phyloP scores from a whole-genome alignment of 2,113 vertebrate genomes.

The Machaerirhynchus nigripectus region DNA sequence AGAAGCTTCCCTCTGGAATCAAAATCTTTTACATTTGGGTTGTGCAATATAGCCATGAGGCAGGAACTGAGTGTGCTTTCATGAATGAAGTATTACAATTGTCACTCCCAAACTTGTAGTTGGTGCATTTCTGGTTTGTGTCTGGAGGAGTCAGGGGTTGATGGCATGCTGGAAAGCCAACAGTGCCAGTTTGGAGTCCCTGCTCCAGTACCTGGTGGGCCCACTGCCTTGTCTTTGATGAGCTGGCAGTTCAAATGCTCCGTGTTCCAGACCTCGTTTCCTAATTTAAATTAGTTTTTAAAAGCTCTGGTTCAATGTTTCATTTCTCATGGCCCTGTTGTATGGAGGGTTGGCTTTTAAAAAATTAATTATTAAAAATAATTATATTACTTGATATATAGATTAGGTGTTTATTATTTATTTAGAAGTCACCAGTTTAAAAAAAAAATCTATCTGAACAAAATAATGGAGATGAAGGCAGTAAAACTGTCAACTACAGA shows the following conservation, averaged over 20 bases:
- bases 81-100: neutral
- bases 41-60: neutral
- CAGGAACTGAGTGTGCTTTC: neutral
- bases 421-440: neutral
- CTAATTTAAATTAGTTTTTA: neutral
- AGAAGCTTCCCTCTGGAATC: neutral
- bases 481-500: neutral
- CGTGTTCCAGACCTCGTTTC: neutral
- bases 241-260: neutral
- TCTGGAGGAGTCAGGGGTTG: slow-evolving; percentile 21
- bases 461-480: neutral
- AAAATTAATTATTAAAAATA: neutral
- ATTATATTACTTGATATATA: neutral
- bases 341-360: neutral
- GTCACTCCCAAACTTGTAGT: neutral
- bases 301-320: neutral
- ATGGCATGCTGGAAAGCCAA: neutral
- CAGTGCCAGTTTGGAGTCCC: neutral
- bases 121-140: neutral
- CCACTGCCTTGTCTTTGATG: neutral
- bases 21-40: neutral
- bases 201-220: neutral
- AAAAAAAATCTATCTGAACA: neutral
- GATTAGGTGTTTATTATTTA: neutral
- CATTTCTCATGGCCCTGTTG: neutral